Evolutionary conservation across 2,113 vertebrate species (phyloP), one percentile per base, ranked within the genome.

Genomic region (Hyla sarda): DNA sequence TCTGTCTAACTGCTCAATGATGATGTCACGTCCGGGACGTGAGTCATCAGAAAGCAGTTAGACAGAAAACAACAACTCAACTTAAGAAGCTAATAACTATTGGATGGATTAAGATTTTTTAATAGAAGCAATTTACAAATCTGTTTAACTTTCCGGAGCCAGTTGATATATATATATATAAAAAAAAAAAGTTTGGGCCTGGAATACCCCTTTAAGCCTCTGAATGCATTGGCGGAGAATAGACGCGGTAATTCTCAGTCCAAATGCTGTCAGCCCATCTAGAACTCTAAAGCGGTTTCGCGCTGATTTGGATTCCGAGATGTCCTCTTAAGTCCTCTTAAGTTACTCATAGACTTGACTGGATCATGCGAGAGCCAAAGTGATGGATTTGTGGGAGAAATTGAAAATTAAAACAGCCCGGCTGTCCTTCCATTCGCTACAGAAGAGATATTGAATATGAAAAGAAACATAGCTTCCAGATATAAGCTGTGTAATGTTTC

Each of bases 331-430:
- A 30, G 77, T 86, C 25, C 56, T 74, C 32, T 19, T 28, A 45
- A 86, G 9, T 52, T 69, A 83, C 82, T 58, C 82, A 45, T 60
- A 28, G 73, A 69, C 84, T 83, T 56, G 74, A 52, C 76, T 71
- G 84, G 76, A 72, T 86, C 77, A 81, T 60, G 65, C 50, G 8
- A 58, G 41, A 48, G 76, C 12, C 71, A 80, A 72, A 34, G 69
- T 81, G 76, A 58, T 80, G 84, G 84, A 86, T 86, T 86, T 86
- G 77, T 80, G 50, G 47, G 65, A 71, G 76, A 81, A 86, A 72
- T 73, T 86, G 84, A 71, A 86, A 86, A 86, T 86, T 80, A 52
- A 67, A 86, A 45, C 48, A 30, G 47, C 48, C 76, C 25, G n/a
- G 74, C 74, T 86, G 84, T 72, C 76, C 62, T 86, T 71, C 67